phyloP scores from a whole-genome alignment of 2,797 vertebrate genomes.

The Ptychobarbus kaznakovi region DNA sequence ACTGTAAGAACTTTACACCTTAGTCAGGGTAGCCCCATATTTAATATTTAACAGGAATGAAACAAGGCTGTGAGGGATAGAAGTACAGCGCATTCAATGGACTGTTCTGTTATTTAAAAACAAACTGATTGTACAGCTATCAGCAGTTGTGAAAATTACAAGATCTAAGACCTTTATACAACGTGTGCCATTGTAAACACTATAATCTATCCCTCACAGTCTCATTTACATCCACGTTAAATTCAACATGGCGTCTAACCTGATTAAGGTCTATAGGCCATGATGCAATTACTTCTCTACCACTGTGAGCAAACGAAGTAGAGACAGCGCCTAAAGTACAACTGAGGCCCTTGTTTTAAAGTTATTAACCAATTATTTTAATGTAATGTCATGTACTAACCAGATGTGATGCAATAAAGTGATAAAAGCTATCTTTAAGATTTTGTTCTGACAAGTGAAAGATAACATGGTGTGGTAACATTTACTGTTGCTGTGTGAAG shows the following conservation, averaged over 20 bases:
- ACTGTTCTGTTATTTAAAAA: neutral
- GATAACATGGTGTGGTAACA: neutral
- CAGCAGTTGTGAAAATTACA: neutral
- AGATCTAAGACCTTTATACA: neutral
- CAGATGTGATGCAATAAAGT: neutral
- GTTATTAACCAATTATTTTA: neutral
- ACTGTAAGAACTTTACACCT: neutral
- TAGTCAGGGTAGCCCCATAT: neutral
- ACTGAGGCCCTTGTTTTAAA: neutral
- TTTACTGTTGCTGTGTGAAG: too few relatives aligned
- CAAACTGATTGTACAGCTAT: neutral
- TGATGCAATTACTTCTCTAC: conserved; percentile 4
- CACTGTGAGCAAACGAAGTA: neutral
- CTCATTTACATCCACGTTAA: neutral
- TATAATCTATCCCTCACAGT: neutral
- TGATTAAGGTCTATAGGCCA: neutral
- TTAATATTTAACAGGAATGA: neutral
- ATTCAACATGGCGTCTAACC: neutral
- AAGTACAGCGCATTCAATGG: neutral
- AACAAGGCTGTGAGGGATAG: neutral
- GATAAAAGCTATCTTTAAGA: conserved; percentile 7
- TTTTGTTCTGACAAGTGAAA: neutral
- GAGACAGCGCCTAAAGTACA: neutral
- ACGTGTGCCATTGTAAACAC: neutral
- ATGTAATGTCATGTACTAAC: neutral